Base-by-base conservation (phyloP, 2,113 vertebrate species). In the Nibea coibor region DNA sequence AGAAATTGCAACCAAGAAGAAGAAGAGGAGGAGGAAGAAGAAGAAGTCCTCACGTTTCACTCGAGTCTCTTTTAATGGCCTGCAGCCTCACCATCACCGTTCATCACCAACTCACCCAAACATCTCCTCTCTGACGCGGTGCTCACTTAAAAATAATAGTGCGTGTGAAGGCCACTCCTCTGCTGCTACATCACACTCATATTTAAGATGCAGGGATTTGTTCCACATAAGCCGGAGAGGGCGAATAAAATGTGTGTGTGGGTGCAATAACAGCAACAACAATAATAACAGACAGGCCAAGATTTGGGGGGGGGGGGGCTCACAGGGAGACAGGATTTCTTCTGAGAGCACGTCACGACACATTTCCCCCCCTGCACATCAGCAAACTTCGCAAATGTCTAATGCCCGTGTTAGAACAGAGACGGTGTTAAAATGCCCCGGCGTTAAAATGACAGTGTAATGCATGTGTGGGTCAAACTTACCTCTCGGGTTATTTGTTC, bases 341-440 rank as follows among this genome's bases (percentile, higher is more conserved):
- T 50, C 0, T 2, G 16, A 62, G 56, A 71, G 51, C 47, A 20
- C 72, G 74, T 84, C 78, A 76, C 75, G 63, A 83, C 81, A 67
- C 63, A 8, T 64, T 61, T 31, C 31, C 31, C 5, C 31, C 12
- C 24, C 53, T 58, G 64, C 28, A 56, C 61, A 69, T 72, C 59
- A 45, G 14, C 72, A 67, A 91, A 92, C 87, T 90, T 91, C 85
- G 80, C 75, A 75, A 39, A 39, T 39, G 35, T 39, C 35, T 39
- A 9, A 39, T 31, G 5, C 31, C 31, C 31, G 0, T 39, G 35
- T 39, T 39, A 39, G 35, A 39, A 39, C 8, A 39, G 7, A 35
- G 35, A 39, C 35, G 35, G 35, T 35, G 35, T 8, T 35, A 35
- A 1, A 35, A n/a, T n/a, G 35, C 35, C 35, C 35, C 35, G 35